phyloP scores from a whole-genome alignment of 35 echinoderm and acorn worm genomes.

The Diadema setosum region DNA sequence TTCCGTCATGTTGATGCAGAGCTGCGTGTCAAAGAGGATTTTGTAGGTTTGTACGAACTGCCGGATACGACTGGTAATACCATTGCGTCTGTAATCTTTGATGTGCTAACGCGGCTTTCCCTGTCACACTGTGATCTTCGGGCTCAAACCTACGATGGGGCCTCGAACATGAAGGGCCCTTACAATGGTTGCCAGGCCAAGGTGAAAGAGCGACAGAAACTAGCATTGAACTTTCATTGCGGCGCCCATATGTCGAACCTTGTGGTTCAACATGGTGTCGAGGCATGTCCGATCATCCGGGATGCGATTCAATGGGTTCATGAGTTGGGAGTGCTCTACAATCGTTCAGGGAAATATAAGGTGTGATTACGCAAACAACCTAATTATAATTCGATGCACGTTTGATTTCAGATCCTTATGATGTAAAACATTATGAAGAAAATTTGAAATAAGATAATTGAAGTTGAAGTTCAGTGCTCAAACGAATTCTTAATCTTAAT shows the following conservation, averaged over 20 bases:
- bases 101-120: not conserved
- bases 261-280: conserved; percentile 18
- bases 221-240: conserved; percentile 45
- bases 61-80: conserved; percentile 1
- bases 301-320: conserved; percentile 46
- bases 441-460: not conserved
- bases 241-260: conserved; percentile 30
- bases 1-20: conserved; percentile 18
- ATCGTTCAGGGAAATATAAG: conserved; percentile 43
- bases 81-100: not conserved
- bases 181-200: conserved; percentile 59
- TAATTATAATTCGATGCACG: not conserved
- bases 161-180: conserved; percentile 48
- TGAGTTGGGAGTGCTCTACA: conserved; percentile 29
- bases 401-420: not conserved
- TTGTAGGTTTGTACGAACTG: conserved; percentile 31
- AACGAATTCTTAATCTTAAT: not conserved
- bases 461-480: not conserved
- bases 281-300: not conserved
- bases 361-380: not conserved
- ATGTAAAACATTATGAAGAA: not conserved
- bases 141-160: conserved; percentile 67
- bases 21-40: conserved; percentile 15
- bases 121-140: conserved; percentile 33
- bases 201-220: conserved; percentile 38